Conservation (phyloP, 2,888 invertebrate species). For the Euspilapteryx auroguttella region DNA sequence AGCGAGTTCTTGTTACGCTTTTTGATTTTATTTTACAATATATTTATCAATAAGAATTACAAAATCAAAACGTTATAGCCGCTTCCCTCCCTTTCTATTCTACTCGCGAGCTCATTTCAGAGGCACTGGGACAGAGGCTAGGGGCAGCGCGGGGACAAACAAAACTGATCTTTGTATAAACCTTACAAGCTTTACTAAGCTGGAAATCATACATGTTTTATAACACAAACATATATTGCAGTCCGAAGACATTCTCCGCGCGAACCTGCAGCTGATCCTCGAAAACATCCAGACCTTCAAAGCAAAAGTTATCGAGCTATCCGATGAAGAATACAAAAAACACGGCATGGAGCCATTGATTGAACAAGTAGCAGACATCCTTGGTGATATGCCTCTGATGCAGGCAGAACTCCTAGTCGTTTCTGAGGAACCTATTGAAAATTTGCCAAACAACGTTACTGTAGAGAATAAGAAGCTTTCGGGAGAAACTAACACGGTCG, state of each 20-base stretch:
- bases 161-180: too few species aligned
- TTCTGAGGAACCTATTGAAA: conserved; percentile 42
- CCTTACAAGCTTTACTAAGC: too few species aligned
- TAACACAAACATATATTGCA: conserved; percentile 9
- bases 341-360: conserved; percentile 50
- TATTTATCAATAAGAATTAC: too few species aligned
- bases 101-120: too few species aligned
- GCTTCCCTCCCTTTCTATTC: too few species aligned
- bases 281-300: conserved; percentile 70
- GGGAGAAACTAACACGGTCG: conserved; percentile 48
- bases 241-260: conserved; percentile 58
- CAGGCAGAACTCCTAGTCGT: conserved; percentile 67
- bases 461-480: conserved; percentile 65
- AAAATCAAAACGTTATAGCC: too few species aligned
- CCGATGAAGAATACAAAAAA: conserved; percentile 49
- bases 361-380: conserved; percentile 54
- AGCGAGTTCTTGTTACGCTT: too few species aligned
- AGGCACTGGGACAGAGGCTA: too few species aligned
- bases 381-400: conserved; percentile 70
- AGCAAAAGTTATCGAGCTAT: conserved; percentile 61
- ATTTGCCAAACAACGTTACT: conserved; percentile 50
- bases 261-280: conserved; percentile 68
- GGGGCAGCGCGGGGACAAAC: too few species aligned
- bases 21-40: too few species aligned
- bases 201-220: too few species aligned